phyloP scores from a whole-genome alignment of 2,888 invertebrate genomes.

The Apodemia duryi region DNA sequence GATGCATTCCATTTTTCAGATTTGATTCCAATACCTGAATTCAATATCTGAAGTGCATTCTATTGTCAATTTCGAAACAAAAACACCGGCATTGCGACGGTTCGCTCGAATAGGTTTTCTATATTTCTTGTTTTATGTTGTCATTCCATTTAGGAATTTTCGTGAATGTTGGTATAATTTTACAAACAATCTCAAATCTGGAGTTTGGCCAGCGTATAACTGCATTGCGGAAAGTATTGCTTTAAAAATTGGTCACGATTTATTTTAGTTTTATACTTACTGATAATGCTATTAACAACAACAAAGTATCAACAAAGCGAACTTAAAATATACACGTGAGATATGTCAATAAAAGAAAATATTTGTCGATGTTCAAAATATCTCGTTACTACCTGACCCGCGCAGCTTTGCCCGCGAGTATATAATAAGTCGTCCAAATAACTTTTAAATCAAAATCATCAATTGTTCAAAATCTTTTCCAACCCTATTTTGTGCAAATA shows the following conservation, averaged over 20 bases:
- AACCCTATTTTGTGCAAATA: too few relatives aligned
- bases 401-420: too few relatives aligned
- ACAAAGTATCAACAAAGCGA: too few relatives aligned
- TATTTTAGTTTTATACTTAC: conserved; percentile 4
- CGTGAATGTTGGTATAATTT: conserved; percentile 58
- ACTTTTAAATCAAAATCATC: too few relatives aligned
- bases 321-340: too few relatives aligned
- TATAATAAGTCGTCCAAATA: too few relatives aligned
- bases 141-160: conserved; percentile 40
- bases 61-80: conserved; percentile 36
- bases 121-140: conserved; percentile 28
- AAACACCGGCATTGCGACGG: conserved; percentile 24
- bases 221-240: conserved; percentile 52
- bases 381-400: too few relatives aligned
- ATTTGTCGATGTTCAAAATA: too few relatives aligned
- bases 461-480: too few relatives aligned
- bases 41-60: conserved; percentile 26
- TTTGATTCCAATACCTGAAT: conserved; percentile 15
- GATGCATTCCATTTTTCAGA: conserved; percentile 19
- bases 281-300: too few relatives aligned
- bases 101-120: conserved; percentile 22
- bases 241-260: conserved; percentile 26
- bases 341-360: too few relatives aligned
- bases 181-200: conserved; percentile 64
- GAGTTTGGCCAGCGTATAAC: conserved; percentile 60